Evolutionary conservation across 2,888 invertebrate species (phyloP).

Genomic region (Bedellia somnulentella): DNA sequence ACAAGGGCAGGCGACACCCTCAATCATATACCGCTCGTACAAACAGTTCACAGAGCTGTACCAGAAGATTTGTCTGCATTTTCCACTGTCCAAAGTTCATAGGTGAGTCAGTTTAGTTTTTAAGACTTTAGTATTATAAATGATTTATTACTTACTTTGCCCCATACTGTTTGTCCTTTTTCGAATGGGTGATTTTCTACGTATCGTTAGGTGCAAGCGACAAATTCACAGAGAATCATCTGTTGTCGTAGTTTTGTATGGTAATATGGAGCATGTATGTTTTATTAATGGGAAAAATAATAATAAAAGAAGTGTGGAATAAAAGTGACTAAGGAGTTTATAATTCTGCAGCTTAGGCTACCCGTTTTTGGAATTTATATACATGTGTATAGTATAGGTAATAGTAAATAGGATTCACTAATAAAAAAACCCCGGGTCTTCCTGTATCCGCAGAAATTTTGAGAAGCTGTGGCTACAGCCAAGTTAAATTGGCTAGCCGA

Average conservation of each 20-base stretch:
- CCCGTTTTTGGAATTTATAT: too few relatives aligned
- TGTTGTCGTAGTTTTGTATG: not conserved
- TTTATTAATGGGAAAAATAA: too few relatives aligned
- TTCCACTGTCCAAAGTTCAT: slow-evolving; percentile 87
- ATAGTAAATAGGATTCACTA: not conserved
- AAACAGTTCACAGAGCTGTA: slow-evolving; percentile 97
- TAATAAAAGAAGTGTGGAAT: too few relatives aligned
- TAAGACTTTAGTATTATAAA: too few relatives aligned
- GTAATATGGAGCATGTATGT: too few relatives aligned
- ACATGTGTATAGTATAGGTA: too few relatives aligned
- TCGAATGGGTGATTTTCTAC: not conserved
- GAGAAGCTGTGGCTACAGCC: too few relatives aligned
- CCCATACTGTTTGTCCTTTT: not conserved
- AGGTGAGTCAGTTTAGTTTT: slow-evolving; percentile 63
- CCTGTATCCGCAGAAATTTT: not conserved
- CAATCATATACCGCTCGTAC: slow-evolving; percentile 90
- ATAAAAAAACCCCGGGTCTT: not conserved
- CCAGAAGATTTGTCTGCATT: slow-evolving; percentile 88
- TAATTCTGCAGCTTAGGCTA: too few relatives aligned
- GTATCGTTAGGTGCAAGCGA: not conserved
- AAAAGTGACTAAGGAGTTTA: too few relatives aligned
- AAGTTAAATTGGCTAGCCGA: too few relatives aligned
- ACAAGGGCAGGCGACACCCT: slow-evolving; percentile 82
- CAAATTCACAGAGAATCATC: not conserved
- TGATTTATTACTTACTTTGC: too few relatives aligned